Base-by-base conservation (phyloP, 2,797 vertebrate species). In the Crocidura indochinensis region DNA sequence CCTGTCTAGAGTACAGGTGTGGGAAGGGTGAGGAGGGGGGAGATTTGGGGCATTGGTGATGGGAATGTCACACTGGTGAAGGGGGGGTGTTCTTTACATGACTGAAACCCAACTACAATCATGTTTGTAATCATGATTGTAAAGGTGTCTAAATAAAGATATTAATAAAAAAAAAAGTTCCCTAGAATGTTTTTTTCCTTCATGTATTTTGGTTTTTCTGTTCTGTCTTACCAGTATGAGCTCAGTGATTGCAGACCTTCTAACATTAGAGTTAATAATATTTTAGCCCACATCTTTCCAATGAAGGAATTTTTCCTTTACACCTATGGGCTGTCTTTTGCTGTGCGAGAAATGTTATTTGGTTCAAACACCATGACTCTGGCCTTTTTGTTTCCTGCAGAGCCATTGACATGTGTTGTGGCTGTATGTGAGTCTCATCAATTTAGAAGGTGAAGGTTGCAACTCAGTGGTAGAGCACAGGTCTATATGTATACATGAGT, bases 201-300 rank as follows among this genome's bases (percentile, higher is more conserved):
- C 80, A 68, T 56, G 24, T 24, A 56, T 72, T 51, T 88, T 51
- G 71, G 67, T 24, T 53, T 11, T 65, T 49, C 14, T 38, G 22
- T 74, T 84, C 46, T 88, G 19, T 68, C 17, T 20, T 6, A 53
- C 19, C 85, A 69, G 0, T 60, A 22, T 60, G 56, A 60, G 56
- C 56, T 60, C 74, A 78, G 74, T 74, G 47, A 29, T 69, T n/a
- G 27, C 49, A 75, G 19, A 38, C 38, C 12, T 85, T 27, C 94
- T 47, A 82, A 27, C 12, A 22, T 68, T 68, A 65, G 65, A 74
- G 26, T 65, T 49, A 65, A 17, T 72, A 80, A 69, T 69, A 87
- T n/a, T 31, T 44, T 56, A 76, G 44, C 44, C 19, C 1, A 19
- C 1, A 6, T 77, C 27, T 22, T 44, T 10, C 20, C 27, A n/a